Evolutionary conservation across 2,888 invertebrate species (phyloP).

Genomic region (Glaucopsyche alexis): DNA sequence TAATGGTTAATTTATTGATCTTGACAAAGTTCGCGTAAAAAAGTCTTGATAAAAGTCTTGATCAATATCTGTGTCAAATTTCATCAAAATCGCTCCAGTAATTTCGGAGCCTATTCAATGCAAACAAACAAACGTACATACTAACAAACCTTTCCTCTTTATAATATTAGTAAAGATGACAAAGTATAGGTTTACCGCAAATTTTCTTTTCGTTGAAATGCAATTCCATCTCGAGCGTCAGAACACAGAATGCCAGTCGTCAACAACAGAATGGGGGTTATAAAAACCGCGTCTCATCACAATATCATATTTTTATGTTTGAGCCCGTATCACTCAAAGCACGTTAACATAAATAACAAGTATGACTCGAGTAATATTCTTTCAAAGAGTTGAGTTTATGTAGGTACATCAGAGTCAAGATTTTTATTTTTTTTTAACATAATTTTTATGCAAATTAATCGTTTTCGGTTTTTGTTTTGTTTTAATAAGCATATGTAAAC

Average conservation of each 20-base stretch:
- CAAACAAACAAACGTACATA: too few relatives aligned
- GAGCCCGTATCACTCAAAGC: constrained; percentile 7
- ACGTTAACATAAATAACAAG: not conserved
- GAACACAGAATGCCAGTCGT: not conserved
- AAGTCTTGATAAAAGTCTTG: too few relatives aligned
- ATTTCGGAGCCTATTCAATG: too few relatives aligned
- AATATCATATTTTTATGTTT: constrained; percentile 20
- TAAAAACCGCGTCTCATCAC: not conserved
- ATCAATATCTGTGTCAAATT: too few relatives aligned
- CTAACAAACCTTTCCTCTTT: too few relatives aligned
- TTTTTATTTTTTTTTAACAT: too few relatives aligned
- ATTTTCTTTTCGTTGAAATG: constrained; percentile 21
- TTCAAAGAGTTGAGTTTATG: not conserved
- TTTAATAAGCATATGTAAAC: not conserved
- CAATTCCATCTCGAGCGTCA: not conserved
- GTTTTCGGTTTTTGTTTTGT: not conserved
- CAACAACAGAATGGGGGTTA: constrained; percentile 10
- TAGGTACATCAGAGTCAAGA: too few relatives aligned
- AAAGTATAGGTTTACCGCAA: not conserved
- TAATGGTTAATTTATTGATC: too few relatives aligned
- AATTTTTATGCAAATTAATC: not conserved
- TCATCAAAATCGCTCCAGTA: too few relatives aligned
- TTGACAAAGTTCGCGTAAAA: too few relatives aligned
- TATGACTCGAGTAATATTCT: not conserved
- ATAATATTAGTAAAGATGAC: not conserved